These are phyloP conservation scores for Trematomus loennbergii DNA, from an alignment of 2,113 vertebrate species.

Conservation along the genomic window DNA sequence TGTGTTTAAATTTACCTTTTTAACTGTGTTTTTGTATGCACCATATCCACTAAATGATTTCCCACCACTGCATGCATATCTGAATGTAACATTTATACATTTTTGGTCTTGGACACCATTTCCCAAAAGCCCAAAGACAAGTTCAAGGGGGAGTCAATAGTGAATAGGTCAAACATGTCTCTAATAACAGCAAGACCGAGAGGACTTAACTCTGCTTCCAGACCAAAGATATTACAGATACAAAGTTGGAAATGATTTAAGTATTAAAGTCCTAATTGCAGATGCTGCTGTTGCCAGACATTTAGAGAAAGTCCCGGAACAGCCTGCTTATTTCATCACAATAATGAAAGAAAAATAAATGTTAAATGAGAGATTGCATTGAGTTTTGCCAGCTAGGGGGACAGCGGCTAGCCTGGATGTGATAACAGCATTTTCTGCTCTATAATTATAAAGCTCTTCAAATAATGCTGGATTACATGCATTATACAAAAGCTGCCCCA, in stretches of 20 bases:
- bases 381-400: background rate
- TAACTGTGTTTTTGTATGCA: too few relatives aligned
- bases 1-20: too few relatives aligned
- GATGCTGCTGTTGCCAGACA: background rate
- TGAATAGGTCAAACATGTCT: background rate
- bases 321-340: background rate
- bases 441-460: constrained; percentile 14
- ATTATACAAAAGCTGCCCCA: background rate
- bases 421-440: background rate
- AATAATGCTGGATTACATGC: constrained; percentile 4
- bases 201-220: background rate
- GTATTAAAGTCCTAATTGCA: background rate
- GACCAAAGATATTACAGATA: background rate
- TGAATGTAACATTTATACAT: too few relatives aligned
- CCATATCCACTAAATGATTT: too few relatives aligned
- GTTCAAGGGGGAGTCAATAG: background rate
- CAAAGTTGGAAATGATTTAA: background rate
- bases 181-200: background rate
- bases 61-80: too few relatives aligned
- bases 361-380: background rate
- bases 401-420: background rate
- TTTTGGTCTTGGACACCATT: background rate
- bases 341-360: background rate
- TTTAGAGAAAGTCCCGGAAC: background rate
- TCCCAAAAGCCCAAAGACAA: background rate